These are phyloP conservation scores for Arothron firmamentum DNA, from an alignment of 2,113 vertebrate species.

Conservation along the genomic window DNA sequence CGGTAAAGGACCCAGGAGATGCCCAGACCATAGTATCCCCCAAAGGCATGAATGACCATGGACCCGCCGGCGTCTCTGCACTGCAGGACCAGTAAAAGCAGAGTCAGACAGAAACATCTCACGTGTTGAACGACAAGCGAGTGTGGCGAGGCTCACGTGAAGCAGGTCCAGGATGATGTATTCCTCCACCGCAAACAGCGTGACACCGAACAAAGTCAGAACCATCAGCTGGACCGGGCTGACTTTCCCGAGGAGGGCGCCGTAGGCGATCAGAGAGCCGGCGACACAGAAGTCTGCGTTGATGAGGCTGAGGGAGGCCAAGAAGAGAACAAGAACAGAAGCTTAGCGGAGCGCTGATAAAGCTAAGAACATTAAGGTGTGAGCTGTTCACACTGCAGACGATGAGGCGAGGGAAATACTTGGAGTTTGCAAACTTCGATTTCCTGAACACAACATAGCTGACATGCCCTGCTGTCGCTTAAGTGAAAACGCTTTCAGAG, in stretches of 20 bases:
- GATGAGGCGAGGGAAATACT: too few relatives aligned
- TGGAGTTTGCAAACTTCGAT: too few relatives aligned
- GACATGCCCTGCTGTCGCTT: too few relatives aligned
- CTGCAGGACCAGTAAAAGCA: slow-evolving; percentile 60
- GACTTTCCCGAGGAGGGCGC: slow-evolving; percentile 91
- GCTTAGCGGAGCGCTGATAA: background rate
- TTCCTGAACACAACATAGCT: too few relatives aligned
- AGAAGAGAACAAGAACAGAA: background rate
- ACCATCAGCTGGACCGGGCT: slow-evolving; percentile 90
- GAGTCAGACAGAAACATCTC: background rate
- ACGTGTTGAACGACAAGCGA: background rate
- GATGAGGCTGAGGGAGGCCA: slow-evolving; percentile 79
- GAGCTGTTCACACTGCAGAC: too few relatives aligned
- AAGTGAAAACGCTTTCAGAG: too few relatives aligned
- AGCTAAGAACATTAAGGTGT: too few relatives aligned
- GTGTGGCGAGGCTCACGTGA: slow-evolving; percentile 78
- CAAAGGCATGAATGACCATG: slow-evolving; percentile 94
- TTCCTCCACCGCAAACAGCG: slow-evolving; percentile 89
- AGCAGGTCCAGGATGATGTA: slow-evolving; percentile 84
- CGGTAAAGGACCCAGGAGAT: slow-evolving; percentile 89
- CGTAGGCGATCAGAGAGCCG: slow-evolving; percentile 87
- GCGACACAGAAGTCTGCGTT: slow-evolving; percentile 96
- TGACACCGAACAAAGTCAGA: slow-evolving; percentile 90
- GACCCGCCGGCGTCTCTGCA: slow-evolving; percentile 91
- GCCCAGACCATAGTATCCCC: slow-evolving; percentile 90